Evolutionary conservation across 2,888 invertebrate genomes (phyloP), one percentile per base, ranked within the genome.

Genomic region (Terebella lapidaria): DNA sequence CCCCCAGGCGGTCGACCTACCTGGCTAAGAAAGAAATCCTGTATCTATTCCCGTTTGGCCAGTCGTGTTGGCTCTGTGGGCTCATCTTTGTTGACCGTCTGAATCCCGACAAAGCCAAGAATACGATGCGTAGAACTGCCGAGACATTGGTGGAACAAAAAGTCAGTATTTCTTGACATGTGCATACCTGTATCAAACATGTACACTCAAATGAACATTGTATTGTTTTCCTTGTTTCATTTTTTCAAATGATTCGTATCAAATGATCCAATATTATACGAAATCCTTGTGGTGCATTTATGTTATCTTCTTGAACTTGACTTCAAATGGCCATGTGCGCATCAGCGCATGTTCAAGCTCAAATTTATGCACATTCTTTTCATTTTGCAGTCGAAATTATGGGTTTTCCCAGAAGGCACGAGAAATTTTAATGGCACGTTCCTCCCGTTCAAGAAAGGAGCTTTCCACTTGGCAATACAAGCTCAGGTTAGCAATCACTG

Each of bases 381-480:
- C n/a, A 10, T 35, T 35, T 35, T 69, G 26, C 65, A 81, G 87
- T 83, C 86, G 61, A 88, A 88, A 79, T 80, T 96, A 29, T 94
- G 92, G 91, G 87, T 96, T 69, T 96, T 91, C 80, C 94, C 95
- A 3, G 96, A 97, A 83, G 96, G 96, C 18, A 94, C 94, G 26
- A 85, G 96, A 65, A 83, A 82, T 59, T 87, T 86, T 72, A 90
- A 90, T 71, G 91, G 90, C 22, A 86, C 87, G 73, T 87, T 97
- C 81, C 89, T 95, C 76, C 86, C 90, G 1, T 97, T 97, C 80
- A 97, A 96, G 81, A 96, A 96, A 81, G 96, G 95, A 57, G 95
- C 94, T 58, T 96, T 96, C 81, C 91, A 94, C 81, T 85, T 94
- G 76, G 95, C 96, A 56, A 88, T 94, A 71, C 87, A 89, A 75